Evolutionary conservation across 2,888 invertebrate species (phyloP), one percentile per base, ranked within the genome.

Genomic region (Alloplasta piceator): DNA sequence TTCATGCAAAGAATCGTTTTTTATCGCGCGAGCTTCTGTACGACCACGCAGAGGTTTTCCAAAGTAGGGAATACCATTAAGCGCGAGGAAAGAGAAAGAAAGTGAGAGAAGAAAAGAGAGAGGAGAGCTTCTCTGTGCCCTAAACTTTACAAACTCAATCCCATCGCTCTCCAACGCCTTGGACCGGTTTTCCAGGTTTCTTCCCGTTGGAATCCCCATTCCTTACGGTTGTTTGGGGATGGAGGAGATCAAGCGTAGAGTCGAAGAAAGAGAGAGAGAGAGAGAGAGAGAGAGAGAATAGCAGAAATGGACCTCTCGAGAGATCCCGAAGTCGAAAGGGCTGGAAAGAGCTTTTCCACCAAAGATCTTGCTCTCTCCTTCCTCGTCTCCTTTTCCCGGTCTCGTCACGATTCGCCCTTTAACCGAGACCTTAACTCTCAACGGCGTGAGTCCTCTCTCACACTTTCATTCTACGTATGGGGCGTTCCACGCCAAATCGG

Each of bases 1-100:
- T 50, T 50, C 68, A 16, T 46, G 64, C 43, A 39, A 67, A 74
- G 67, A 76, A 70, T 84, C 82, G 85, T 87, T 89, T 88, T 26
- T 87, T 88, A 87, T 88, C 88, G 85, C 58, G 63, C 79, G 63
- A 81, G 84, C 81, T 83, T 79, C 26, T 1, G 79, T 83, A 80
- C 68, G 83, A 74, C 71, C 82, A 84, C 85, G 85, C 56, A 77
- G 66, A 73, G 83, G 60, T 55, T 79, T 85, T 84, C 73, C 76
- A 83, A 86, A 88, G 85, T 81, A 85, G 85, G 87, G 86, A 86
- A 89, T 89, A 88, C 86, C 88, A 89, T 90, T 89, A 89, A 87
- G 84, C 81, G 81, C 70, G 78, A 78, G 78, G 76, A 26, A 38
- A 43, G 43, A 43, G 43, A 43, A 4, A 43, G 43, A 10, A 43